A percentile compares a stretch with the other conserved stretches of the same genome.
phyloP scores from a whole-genome alignment of 2,888 invertebrate species.

The Sipunculus nudus region DNA sequence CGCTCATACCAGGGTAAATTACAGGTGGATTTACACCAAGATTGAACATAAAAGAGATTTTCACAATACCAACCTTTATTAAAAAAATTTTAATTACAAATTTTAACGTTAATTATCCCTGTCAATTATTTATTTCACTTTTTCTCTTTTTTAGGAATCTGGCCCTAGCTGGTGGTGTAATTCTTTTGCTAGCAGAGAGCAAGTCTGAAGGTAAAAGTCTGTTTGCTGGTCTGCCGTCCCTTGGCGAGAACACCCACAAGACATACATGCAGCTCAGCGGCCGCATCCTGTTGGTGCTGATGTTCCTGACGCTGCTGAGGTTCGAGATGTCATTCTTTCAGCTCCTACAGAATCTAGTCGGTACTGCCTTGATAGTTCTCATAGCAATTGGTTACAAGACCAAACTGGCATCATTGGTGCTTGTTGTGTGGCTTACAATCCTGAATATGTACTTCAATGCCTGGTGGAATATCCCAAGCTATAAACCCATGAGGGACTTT shows the following conservation, averaged over 20 bases:
- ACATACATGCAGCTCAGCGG: constrained; percentile 96
- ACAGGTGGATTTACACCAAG: too few species aligned
- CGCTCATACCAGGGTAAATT: too few species aligned
- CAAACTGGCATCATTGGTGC: constrained; percentile 92
- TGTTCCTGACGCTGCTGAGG: constrained; percentile 96
- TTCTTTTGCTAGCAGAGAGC: constrained; percentile 95
- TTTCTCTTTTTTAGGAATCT: constrained; percentile 76
- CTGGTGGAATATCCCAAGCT: constrained; percentile 96
- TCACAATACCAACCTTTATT: too few species aligned
- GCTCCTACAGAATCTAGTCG: constrained; percentile 91
- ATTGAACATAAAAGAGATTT: too few species aligned
- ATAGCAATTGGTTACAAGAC: constrained; percentile 99
- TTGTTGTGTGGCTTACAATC: constrained; percentile 86
- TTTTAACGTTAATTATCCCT: background rate
- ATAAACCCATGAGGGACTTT: constrained; percentile 97
- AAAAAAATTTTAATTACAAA: too few species aligned
- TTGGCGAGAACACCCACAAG: constrained; percentile 85
- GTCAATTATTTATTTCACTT: background rate
- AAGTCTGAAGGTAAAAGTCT: constrained; percentile 91
- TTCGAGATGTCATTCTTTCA: constrained; percentile 87
- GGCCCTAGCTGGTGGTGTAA: constrained; percentile 95
- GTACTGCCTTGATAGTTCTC: constrained; percentile 90
- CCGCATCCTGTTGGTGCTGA: constrained; percentile 93
- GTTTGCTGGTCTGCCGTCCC: constrained; percentile 83
- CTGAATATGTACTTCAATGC: constrained; percentile 98